These are phyloP conservation scores for Platysternon megacephalum DNA, from an alignment of 2,113 vertebrate genomes.

Conservation along the genomic window DNA sequence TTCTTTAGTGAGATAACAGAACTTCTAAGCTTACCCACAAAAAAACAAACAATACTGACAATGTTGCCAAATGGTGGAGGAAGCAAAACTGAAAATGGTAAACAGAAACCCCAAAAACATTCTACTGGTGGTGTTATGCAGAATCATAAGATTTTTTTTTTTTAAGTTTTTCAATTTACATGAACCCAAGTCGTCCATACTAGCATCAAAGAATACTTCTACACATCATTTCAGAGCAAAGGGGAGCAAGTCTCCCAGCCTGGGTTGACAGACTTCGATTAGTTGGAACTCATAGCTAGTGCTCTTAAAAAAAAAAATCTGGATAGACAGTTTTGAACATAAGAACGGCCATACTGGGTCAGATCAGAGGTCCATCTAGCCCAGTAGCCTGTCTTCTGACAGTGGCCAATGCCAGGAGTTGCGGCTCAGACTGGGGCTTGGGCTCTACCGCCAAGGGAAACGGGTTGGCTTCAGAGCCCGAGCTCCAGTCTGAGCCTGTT, in stretches of 20 bases:
- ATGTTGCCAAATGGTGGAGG: not conserved
- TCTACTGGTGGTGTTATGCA: accelerated
- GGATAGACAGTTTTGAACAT: not conserved
- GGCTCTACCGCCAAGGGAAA: not conserved
- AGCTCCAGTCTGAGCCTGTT: not conserved
- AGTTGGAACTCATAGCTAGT: not conserved
- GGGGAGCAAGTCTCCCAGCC: not conserved
- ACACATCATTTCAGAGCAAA: not conserved
- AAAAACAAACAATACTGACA: not conserved
- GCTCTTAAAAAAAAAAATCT: not conserved
- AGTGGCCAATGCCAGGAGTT: not conserved
- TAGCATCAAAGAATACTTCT: not conserved
- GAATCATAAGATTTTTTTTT: not conserved
- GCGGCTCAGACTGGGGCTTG: not conserved
- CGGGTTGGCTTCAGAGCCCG: not conserved
- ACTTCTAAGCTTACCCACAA: not conserved
- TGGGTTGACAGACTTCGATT: not conserved
- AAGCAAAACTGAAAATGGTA: not conserved
- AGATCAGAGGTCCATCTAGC: no score
- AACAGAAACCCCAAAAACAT: not conserved
- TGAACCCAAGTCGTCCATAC: not conserved
- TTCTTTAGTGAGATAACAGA: not conserved
- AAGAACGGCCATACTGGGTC: no score
- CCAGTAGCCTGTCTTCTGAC: no score
- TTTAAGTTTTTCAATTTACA: not conserved